Evolutionary conservation across 2,797 vertebrate species (phyloP).

Genomic region (Gobio occitaniae): DNA sequence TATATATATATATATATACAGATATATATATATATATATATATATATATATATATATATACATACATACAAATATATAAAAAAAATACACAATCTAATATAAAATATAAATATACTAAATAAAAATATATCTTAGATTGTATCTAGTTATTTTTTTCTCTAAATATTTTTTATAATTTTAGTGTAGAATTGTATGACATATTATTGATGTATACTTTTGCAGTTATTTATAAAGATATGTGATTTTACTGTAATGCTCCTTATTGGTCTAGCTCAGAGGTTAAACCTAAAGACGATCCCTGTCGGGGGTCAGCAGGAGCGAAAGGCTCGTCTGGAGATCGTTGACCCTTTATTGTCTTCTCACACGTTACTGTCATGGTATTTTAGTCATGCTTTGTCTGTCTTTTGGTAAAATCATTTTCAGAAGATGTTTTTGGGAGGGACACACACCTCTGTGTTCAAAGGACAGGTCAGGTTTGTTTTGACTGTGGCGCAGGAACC

Average conservation of each 20-base stretch:
- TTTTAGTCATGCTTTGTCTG: background rate
- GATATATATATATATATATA: no score
- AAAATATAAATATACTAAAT: no score
- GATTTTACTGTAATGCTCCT: background rate
- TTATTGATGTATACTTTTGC: no score
- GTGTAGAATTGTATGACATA: no score
- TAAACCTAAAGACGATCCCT: background rate
- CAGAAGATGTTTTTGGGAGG: constrained; percentile 1
- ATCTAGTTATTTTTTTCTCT: no score
- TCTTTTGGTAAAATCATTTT: constrained; percentile 2
- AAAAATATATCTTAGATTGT: no score
- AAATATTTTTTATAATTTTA: no score
- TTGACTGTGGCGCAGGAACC: background rate
- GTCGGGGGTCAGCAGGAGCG: background rate
- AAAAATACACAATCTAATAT: no score
- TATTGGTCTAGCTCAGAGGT: background rate
- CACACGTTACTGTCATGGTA: constrained; percentile 2
- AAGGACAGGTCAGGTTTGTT: constrained; percentile 12
- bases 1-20: no score
- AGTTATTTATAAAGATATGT: no score
- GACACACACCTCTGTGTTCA: background rate
- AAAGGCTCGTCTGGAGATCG: background rate
- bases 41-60: no score
- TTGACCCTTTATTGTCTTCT: constrained; percentile 25
- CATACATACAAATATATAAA: no score